Base-by-base conservation (phyloP, 2,888 invertebrate genomes). In the Clusia tigrina region DNA sequence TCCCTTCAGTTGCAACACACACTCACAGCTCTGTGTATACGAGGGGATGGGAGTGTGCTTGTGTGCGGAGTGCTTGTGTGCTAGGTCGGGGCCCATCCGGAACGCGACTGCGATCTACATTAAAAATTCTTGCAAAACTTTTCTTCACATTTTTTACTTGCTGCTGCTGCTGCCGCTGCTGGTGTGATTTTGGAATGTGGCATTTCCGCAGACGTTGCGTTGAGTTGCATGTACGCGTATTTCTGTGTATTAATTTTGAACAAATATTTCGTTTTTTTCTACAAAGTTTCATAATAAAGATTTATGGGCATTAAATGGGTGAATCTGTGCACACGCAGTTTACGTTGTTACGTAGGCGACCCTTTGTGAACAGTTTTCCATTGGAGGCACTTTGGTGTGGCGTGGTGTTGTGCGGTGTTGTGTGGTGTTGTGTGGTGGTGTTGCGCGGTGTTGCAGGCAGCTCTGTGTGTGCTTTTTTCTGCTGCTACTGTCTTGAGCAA, bases 301-400 rank as follows among this genome's bases (percentile, higher is more conserved):
- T 68, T 68, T 68, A 68, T 68, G 68, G 42, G 60, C 63, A 59
- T 67, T 67, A 66, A 68, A 67, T 68, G 63, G 62, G 42, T 37
- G 54, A 32, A 60, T 59, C 53, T 22, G 54, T 20, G 54, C 54
- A 26, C 15, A n/a, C 15, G 25, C 18, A 52, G 54, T n/a, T 25
- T 1, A 2, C 20, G n/a, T 9, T 22, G 37, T 37, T 64, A 64
- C 64, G 67, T 65, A 65, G 58, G 42, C 67, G 62, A 22, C 38
- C 58, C 58, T 51, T 51, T 42, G n/a, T n/a, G n/a, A 42, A n/a
- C 9, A 42, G 3, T 3, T 42, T n/a, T 42, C n/a, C n/a, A n/a
- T n/a, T n/a, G n/a, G n/a, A n/a, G n/a, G n/a, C n/a, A n/a, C n/a
- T n/a, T n/a, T n/a, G n/a, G n/a, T n/a, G n/a, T n/a, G n/a, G n/a